A percentile compares a stretch with the other conserved stretches of the same genome.
phyloP scores from a whole-genome alignment of 2,888 invertebrate genomes.

The Acanthosepion lycidas region DNA sequence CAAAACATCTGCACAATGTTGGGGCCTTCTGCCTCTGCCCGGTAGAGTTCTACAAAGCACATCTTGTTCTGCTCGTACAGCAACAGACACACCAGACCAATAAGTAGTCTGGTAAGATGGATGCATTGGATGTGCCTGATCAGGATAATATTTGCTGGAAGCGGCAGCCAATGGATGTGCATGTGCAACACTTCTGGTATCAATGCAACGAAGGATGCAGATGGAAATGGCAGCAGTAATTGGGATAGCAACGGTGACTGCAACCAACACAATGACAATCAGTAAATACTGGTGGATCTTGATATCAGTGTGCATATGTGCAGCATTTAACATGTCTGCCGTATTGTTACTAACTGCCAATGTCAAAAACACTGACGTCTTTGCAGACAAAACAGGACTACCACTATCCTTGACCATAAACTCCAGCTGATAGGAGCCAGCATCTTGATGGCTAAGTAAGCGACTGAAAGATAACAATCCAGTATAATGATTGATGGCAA shows the following conservation, averaged over 20 bases:
- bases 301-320: background rate
- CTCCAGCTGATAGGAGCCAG: conserved; percentile 18
- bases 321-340: background rate
- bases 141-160: background rate
- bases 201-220: background rate
- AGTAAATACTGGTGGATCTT: background rate
- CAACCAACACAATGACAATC: background rate
- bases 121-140: background rate
- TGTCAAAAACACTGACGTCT: background rate
- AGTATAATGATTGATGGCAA: conserved; percentile 73
- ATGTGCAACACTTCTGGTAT: background rate
- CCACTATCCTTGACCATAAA: conserved; percentile 25
- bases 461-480: conserved; percentile 71
- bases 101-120: background rate
- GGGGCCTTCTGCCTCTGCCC: background rate
- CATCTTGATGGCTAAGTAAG: background rate
- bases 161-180: background rate
- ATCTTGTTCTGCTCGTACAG: background rate
- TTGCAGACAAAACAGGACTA: conserved; percentile 25
- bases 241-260: background rate
- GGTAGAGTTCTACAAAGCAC: background rate
- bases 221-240: background rate
- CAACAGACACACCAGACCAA: background rate
- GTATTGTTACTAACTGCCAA: conserved; percentile 40
- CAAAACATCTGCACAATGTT: background rate